Conservation (phyloP, 2,797 vertebrate species). For the Coccyzus lansbergi region DNA sequence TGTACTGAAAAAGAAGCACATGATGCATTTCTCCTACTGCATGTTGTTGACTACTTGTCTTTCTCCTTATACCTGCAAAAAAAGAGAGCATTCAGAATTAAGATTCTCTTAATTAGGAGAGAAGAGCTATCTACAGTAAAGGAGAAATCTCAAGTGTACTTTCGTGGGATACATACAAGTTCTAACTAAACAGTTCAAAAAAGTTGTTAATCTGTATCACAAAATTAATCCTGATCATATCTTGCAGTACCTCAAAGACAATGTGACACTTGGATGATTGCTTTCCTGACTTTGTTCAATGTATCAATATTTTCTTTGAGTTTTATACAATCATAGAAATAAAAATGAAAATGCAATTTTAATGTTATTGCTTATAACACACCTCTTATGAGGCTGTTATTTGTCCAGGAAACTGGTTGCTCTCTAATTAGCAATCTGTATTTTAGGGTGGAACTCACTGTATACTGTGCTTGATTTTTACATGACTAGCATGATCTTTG, state of each 20-base stretch:
- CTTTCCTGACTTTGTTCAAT: not conserved
- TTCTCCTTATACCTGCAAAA: not conserved
- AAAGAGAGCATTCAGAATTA: not conserved
- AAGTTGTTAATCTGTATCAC: not conserved
- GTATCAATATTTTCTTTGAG: not conserved
- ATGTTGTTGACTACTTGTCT: not conserved
- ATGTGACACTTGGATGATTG: not conserved
- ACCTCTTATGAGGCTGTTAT: not conserved
- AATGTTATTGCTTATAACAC: not conserved
- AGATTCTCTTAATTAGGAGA: not conserved
- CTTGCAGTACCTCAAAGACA: not conserved
- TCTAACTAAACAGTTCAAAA: not conserved
- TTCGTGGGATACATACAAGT: not conserved
- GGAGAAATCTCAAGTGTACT: not conserved
- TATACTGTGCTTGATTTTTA: not conserved
- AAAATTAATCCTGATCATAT: not conserved
- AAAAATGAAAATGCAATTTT: not conserved
- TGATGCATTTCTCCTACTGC: not conserved
- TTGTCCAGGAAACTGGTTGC: not conserved
- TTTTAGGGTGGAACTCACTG: not conserved
- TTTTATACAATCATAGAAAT: not conserved
- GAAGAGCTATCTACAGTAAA: not conserved
- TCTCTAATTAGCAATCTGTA: not conserved
- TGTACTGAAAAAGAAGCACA: not conserved
- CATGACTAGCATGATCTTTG: not conserved